A percentile compares a stretch with the other conserved stretches of the same genome.
phyloP scores from a whole-genome alignment of 2,113 vertebrate species.

The Nibea albiflora region DNA sequence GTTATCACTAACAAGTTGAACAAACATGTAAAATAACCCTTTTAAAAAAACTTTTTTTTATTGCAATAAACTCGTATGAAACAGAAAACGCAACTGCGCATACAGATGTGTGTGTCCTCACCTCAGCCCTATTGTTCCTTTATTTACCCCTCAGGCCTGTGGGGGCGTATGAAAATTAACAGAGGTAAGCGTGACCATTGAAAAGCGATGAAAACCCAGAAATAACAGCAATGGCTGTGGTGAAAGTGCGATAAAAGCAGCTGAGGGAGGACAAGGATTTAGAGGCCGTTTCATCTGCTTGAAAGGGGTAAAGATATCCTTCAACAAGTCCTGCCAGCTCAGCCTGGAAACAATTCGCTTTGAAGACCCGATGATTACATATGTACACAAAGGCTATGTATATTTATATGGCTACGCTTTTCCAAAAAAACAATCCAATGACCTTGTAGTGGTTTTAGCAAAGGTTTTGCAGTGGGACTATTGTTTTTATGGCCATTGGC shows the following conservation, averaged over 20 bases:
- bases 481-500: too few species aligned
- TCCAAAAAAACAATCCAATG: neutral
- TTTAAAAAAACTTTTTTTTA: neutral
- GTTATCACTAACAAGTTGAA: neutral
- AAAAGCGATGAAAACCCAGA: conserved; percentile 47
- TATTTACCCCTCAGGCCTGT: conserved; percentile 37
- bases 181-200: conserved; percentile 2
- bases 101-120: neutral
- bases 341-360: conserved; percentile 14
- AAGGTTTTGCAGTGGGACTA: neutral
- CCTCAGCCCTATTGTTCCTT: conserved; percentile 23
- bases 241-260: conserved; percentile 48
- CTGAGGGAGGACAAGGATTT: conserved; percentile 20
- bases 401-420: neutral
- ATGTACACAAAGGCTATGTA: conserved; percentile 20
- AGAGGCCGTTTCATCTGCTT: neutral
- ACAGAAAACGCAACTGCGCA: neutral
- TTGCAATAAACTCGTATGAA: neutral
- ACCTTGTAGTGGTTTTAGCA: neutral
- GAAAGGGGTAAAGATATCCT: conserved; percentile 23
- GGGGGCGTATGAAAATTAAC: conserved; percentile 11
- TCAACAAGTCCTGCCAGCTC: conserved; percentile 29
- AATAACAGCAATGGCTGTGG: conserved; percentile 10
- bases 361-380: conserved; percentile 28
- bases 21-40: neutral